phyloP scores from a whole-genome alignment of 1,140 invertebrate genomes.

The Solenopsis invicta region DNA sequence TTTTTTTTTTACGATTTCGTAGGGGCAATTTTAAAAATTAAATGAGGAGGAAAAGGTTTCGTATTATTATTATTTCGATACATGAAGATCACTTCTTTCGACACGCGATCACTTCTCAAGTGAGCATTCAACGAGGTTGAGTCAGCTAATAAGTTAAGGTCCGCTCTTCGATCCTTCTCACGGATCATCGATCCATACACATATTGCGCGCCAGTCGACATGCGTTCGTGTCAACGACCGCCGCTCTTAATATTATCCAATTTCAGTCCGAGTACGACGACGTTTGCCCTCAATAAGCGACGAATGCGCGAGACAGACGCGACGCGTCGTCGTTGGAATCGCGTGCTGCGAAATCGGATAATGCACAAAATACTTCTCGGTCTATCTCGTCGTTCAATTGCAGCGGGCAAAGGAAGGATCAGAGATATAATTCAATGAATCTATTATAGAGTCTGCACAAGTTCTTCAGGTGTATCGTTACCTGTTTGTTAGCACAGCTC shows the following conservation, averaged over 20 bases:
- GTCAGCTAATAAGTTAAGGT: background rate
- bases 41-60: background rate
- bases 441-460: slow-evolving; percentile 17
- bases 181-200: slow-evolving; percentile 70
- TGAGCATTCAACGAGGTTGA: background rate
- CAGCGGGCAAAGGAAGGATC: background rate
- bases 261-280: slow-evolving; percentile 61
- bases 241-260: slow-evolving; percentile 75
- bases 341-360: slow-evolving; percentile 31
- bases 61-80: background rate
- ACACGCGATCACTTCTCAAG: background rate
- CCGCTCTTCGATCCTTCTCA: slow-evolving; percentile 66
- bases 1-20: background rate
- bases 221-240: slow-evolving; percentile 74
- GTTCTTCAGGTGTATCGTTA: slow-evolving; percentile 11
- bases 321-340: slow-evolving; percentile 14
- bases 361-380: slow-evolving; percentile 45
- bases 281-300: slow-evolving; percentile 64
- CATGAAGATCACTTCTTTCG: background rate
- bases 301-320: slow-evolving; percentile 42
- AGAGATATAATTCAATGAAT: slow-evolving; percentile 28
- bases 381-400: slow-evolving; percentile 14
- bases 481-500: background rate
- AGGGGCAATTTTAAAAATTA: background rate
- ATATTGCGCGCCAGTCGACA: slow-evolving; percentile 36